phyloP scores from a whole-genome alignment of 1,140 invertebrate species.

The Zaprionus taronus region DNA sequence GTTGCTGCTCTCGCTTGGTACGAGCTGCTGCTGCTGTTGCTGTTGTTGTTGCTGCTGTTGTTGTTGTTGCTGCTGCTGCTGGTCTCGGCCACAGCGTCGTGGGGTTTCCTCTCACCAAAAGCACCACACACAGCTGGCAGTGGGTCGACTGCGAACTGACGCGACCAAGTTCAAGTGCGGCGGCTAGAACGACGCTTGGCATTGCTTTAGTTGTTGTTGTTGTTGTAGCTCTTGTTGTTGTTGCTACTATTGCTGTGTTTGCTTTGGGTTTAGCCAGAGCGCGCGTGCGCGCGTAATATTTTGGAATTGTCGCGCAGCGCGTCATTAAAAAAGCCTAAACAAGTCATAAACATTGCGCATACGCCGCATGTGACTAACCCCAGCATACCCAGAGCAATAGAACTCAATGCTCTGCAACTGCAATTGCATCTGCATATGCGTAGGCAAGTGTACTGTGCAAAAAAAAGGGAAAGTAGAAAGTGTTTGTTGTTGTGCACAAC shows the following conservation, averaged over 20 bases:
- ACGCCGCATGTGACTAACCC: conserved; percentile 35
- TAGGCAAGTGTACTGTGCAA: too few species aligned
- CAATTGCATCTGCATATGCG: too few species aligned
- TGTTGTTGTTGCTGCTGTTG: conserved; percentile 20
- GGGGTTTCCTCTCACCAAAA: conserved; percentile 77
- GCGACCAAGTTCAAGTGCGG: conserved; percentile 79
- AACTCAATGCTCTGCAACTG: neutral
- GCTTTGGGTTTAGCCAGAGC: conserved; percentile 66
- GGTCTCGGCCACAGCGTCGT: conserved; percentile 38
- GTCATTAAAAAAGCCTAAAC: conserved; percentile 70
- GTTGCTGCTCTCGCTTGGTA: conserved; percentile 27
- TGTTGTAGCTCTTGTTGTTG: conserved; percentile 35
- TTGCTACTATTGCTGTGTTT: conserved; percentile 19
- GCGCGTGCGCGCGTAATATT: conserved; percentile 66
- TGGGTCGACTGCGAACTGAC: conserved; percentile 68
- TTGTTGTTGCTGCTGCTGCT: conserved; percentile 34
- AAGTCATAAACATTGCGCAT: conserved; percentile 57
- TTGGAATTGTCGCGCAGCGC: conserved; percentile 57
- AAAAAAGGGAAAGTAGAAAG: neutral
- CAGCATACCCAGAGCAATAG: neutral
- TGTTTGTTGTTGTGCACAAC: conserved; percentile 4
- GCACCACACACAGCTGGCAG: conserved; percentile 50
- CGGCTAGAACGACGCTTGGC: conserved; percentile 72
- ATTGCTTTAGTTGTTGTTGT: conserved; percentile 48
- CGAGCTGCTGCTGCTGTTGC: conserved; percentile 17